Evolutionary conservation across 2,888 invertebrate species (phyloP), one percentile per base, ranked within the genome.

Genomic region (Pachydiplax longipennis): DNA sequence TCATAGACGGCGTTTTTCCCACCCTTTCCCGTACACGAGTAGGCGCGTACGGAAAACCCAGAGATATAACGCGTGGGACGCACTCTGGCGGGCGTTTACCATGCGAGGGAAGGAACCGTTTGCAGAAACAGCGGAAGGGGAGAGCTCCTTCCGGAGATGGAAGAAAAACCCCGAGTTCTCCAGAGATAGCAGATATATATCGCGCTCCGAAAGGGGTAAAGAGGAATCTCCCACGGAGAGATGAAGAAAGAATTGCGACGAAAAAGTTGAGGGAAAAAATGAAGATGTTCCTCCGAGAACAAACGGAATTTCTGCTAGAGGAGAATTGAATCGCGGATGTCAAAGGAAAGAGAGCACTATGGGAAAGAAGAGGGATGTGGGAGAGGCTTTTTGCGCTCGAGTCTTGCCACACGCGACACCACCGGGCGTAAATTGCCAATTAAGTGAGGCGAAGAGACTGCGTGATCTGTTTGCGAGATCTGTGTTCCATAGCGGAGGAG

Each of bases 381-480:
- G 83, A 53, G 31, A 31, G n/a, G 18, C 83, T 58, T 53, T 83
- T 83, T 83, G 83, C 83, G 53, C 83, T 83, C 10, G 37, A 87
- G 87, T 35, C 87, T 58, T 31, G 35, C 58, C 87, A 53, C 87
- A 61, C 87, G 53, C 87, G 83, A 58, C 61, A 53, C 87, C 58
- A 61, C 58, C 35, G 83, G 83, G 87, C 61, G 87, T 87, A 87
- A 87, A 87, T 87, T 61, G 87, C 35, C 87, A 87, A 87, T 87
- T 87, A 87, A 87, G 87, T 37, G 87, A 53, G 87, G 37, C 87
- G 61, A 53, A 5, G 61, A n/a, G 87, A 35, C 53, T 61, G 87
- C 87, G 87, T 87, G 87, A 87, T 61, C 61, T 87, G 87, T 87
- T 58, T 87, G 87, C 87, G 37, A 87, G 87, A 87, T 87, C 61